Evolutionary conservation across 2,113 vertebrate genomes (phyloP), one percentile per base, ranked within the genome.

Genomic region (Vireo altiloquus): DNA sequence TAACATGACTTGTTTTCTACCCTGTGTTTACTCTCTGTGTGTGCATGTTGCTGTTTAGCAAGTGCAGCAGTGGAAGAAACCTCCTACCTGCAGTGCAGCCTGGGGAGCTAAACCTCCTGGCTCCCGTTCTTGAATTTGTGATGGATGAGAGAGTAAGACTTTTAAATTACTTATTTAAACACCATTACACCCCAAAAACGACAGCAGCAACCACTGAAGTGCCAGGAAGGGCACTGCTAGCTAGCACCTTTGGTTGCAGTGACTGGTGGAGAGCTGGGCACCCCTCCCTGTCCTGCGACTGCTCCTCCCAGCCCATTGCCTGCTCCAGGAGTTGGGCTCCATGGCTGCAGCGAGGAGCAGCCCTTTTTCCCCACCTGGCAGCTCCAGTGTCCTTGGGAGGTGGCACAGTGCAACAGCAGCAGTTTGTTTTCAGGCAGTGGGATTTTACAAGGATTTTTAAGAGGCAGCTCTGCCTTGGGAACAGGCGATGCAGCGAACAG

Each of bases 401-500:
- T 10, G 13, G 40, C 79, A 68, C 3, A 1, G 59, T 13, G 30
- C 76, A 40, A 11, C 31, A 60, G 52, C 63, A 66, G 61, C 27
- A 3, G 33, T 82, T 57, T 37, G 19, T 8, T 42, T 54, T 42
- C 39, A 50, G 50, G 75, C 61, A 15, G 11, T 10, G 40, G 77
- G 66, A 53, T 76, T 68, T 89, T 64, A 68, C 18, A 25, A 53
- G 46, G 50, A 49, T 33, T 44, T 71, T 31, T 10, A 60, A 47
- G 56, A 57, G 61, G 22, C 47, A 44, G 37, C 57, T 15, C 42
- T 76, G 63, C 84, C 57, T 71, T 2, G 2, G 66, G 71, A 71
- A 19, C 44, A 18, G 47, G 61, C 1, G 0, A 14, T 0, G 0
- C 61, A 61, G 63, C 81, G 13, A 44, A 30, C 5, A 0, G 61